Conservation (phyloP, 2,797 vertebrate genomes). For the Cyclura pinguis region DNA sequence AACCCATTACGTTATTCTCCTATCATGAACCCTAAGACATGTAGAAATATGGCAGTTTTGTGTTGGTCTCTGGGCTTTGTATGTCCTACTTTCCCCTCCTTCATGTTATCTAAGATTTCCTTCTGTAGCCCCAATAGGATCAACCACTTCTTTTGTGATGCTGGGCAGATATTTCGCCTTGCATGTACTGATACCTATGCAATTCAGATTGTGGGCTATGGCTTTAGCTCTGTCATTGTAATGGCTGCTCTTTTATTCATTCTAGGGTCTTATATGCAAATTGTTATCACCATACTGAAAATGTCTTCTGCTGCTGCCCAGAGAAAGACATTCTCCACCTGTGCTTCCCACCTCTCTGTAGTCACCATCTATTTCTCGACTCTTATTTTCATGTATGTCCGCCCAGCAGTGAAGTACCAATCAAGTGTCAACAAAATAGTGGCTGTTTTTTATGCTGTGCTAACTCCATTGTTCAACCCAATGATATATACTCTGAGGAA, state of each 20-base stretch:
- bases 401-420: conserved; percentile 39
- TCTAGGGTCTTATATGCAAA: conserved; percentile 57
- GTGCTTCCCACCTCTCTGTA: conserved; percentile 50
- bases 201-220: conserved; percentile 55
- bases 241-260: conserved; percentile 62
- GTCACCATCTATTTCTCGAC: conserved; percentile 39
- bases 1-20: conserved; percentile 58
- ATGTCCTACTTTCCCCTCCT: conserved; percentile 25
- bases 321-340: conserved; percentile 61
- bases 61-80: conserved; percentile 60
- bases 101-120: conserved; percentile 50
- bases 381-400: conserved; percentile 50
- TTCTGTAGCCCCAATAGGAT: conserved; percentile 64
- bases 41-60: conserved; percentile 20
- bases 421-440: conserved; percentile 31
- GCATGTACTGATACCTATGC: conserved; percentile 59
- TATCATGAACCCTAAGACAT: conserved; percentile 49
- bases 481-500: conserved; percentile 48
- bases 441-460: conserved; percentile 38
- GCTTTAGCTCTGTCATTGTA: conserved; percentile 53
- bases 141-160: conserved; percentile 69
- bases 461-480: conserved; percentile 55
- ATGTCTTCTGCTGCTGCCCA: conserved; percentile 19
- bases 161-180: conserved; percentile 61
- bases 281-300: conserved; percentile 55